phyloP scores from a whole-genome alignment of 1,140 invertebrate species.

The Chironomus tepperi region DNA sequence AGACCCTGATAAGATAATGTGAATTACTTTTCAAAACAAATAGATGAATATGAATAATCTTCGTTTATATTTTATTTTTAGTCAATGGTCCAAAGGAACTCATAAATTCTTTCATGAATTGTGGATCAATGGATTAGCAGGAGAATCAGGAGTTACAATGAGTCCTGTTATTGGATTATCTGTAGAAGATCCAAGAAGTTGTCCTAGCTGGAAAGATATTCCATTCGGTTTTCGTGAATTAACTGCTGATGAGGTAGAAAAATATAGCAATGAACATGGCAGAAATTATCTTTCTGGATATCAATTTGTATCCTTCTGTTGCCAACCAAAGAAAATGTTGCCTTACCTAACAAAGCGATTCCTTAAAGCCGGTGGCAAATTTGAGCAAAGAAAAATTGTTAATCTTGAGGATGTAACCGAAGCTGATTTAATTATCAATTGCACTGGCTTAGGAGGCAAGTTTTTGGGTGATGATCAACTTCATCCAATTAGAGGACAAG shows the following conservation, averaged over 20 bases:
- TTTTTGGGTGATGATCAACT: constrained; percentile 47
- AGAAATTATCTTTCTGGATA: constrained; percentile 48
- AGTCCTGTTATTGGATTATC: constrained; percentile 47
- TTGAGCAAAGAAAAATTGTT: constrained; percentile 40
- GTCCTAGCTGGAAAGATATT: constrained; percentile 44
- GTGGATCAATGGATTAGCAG: constrained; percentile 50
- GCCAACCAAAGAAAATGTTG: constrained; percentile 49
- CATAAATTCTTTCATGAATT: constrained; percentile 50
- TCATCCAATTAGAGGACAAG: constrained; percentile 59
- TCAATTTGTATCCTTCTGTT: constrained; percentile 53
- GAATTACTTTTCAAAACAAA: constrained; percentile 31
- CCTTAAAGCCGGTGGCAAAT: constrained; percentile 43
- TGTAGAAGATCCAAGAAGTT: constrained; percentile 30
- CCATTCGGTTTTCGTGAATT: constrained; percentile 50
- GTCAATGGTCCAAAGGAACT: constrained; percentile 54
- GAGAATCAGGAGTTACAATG: constrained; percentile 49
- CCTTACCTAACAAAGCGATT: constrained; percentile 54
- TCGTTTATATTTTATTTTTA: constrained; percentile 31
- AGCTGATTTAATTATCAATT: constrained; percentile 62
- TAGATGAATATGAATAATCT: neutral
- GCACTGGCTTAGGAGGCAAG: constrained; percentile 54
- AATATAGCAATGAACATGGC: constrained; percentile 41
- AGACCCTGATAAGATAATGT: constrained; percentile 45
- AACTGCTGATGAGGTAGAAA: constrained; percentile 41
- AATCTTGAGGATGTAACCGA: constrained; percentile 44